Evolutionary conservation across 1,140 invertebrate genomes (phyloP).

Genomic region (Holcopasites calliopsidis): DNA sequence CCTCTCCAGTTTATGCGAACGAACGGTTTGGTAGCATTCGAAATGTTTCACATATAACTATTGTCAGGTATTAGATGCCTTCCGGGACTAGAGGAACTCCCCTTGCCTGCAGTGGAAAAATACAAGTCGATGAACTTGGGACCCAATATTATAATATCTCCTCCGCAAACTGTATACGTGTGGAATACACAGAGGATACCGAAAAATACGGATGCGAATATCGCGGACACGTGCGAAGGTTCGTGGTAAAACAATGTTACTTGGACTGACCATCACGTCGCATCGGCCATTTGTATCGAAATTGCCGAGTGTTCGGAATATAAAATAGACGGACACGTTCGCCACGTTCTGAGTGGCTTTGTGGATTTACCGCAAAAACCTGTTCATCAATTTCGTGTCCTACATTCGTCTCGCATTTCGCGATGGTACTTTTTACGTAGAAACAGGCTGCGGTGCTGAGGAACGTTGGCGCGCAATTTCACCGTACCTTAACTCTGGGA

Average conservation of each 20-base stretch:
- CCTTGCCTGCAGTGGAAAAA: no score
- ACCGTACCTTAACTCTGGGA: constrained; percentile 18
- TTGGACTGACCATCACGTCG: neutral
- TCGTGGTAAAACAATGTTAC: neutral
- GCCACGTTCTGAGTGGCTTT: neutral
- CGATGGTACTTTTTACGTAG: neutral
- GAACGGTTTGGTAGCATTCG: no score
- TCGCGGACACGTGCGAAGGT: neutral
- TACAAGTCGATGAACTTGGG: neutral
- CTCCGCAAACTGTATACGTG: neutral
- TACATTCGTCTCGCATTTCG: neutral
- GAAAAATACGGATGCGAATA: neutral
- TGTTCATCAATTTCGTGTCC: constrained; percentile 33
- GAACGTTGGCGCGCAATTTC: constrained; percentile 11
- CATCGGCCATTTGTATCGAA: constrained; percentile 1
- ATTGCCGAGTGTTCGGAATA: constrained; percentile 3
- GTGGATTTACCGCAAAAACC: constrained; percentile 19
- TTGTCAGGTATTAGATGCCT: no score
- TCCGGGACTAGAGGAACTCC: no score
- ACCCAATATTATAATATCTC: neutral
- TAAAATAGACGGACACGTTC: neutral
- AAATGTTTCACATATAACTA: no score
- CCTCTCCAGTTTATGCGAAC: no score
- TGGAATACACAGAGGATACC: neutral
- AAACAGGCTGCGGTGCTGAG: neutral